Evolutionary conservation across 2,113 vertebrate species (phyloP), one percentile per base, ranked within the genome.

Genomic region (Anarrhichthys ocellatus): DNA sequence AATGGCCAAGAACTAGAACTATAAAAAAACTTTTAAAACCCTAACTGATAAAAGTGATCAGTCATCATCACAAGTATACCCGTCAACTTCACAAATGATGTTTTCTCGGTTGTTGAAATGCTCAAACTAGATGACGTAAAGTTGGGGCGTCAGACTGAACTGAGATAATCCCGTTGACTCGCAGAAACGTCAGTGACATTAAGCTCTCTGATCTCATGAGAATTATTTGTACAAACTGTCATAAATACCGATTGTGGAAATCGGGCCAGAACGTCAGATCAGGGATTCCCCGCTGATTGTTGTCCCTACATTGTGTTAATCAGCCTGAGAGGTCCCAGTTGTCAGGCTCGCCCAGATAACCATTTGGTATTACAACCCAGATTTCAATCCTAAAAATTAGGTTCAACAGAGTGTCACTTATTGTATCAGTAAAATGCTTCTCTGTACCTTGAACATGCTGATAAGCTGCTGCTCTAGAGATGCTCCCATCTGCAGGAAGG

Each of bases 381-480:
- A 36, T 66, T 64, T 50, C 2, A 68, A 36, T 10, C 6, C 32
- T 58, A 36, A 58, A 58, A 29, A 24, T 2, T 36, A 32, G 42
- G 4, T 72, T 18, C 22, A 24, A 15, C 38, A 11, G 1, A 63
- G 17, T 73, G 17, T 10, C 24, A 40, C 24, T 40, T 52, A 17
- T 20, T 38, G 18, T 32, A 6, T 15, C 27, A 7, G 5, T 65
- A 18, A 59, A 52, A 20, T 34, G 24, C 10, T 46, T 27, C 70
- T 54, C 18, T 40, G 50, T 92, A 94, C 97, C 95, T 99, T 99
- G 94, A 99, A 99, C 89, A 99, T 98, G 87, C 96, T 96, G 89
- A 96, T 94, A 78, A 99, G 95, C 93, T 99, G 98, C 93, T 99
- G 98, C 93, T 98, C 98, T 0, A 99, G 95, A 76, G 98, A 99